A percentile compares a stretch with the other conserved stretches of the same genome.
These are phyloP conservation scores for Epinephelus lanceolatus DNA, from an alignment of 2,113 vertebrate species.

Conservation along the genomic window DNA sequence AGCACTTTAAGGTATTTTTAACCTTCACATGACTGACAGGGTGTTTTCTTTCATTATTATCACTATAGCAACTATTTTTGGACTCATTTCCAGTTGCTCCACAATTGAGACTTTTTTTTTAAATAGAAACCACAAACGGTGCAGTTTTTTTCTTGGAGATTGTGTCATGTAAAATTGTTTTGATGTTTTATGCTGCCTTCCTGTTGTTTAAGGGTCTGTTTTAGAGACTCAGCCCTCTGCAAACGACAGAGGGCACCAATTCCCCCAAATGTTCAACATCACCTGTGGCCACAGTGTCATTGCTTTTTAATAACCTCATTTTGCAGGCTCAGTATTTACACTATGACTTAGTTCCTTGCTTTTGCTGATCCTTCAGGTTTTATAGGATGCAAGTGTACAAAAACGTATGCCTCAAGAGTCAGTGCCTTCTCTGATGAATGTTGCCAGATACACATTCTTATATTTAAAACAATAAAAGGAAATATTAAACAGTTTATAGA, in stretches of 20 bases:
- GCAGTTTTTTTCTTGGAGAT: background rate
- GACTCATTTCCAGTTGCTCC: background rate
- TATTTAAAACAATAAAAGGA: constrained; percentile 41
- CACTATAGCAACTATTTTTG: background rate
- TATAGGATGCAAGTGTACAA: background rate
- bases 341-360: background rate
- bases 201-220: background rate
- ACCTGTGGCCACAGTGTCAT: constrained; percentile 1
- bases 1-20: constrained; percentile 18
- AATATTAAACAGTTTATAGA: background rate
- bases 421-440: constrained; percentile 23
- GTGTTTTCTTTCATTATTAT: background rate
- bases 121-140: background rate
- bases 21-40: background rate
- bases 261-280: constrained; percentile 35
- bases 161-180: background rate
- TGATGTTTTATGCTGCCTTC: background rate
- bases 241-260: constrained; percentile 65
- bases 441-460: background rate
- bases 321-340: background rate
- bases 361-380: background rate
- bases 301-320: background rate
- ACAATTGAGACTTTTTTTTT: constrained; percentile 7
- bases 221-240: constrained; percentile 2
- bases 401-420: background rate